Base-by-base conservation (phyloP, 2,888 invertebrate genomes). In the Pandemis cinnamomeana region DNA sequence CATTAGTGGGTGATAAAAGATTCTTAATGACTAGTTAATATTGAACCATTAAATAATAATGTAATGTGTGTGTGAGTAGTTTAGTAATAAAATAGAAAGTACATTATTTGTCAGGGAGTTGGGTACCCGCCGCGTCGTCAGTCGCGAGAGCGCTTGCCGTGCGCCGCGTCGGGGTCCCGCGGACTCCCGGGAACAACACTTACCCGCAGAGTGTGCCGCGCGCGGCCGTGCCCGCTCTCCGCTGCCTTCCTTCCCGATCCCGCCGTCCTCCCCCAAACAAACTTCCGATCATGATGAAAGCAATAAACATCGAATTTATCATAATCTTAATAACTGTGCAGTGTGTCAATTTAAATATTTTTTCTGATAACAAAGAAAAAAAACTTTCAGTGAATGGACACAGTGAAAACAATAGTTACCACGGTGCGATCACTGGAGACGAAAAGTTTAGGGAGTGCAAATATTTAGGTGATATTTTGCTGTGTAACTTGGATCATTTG, bases 171-270 rank as follows among this genome's bases (percentile, higher is more conserved):
- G 67, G 53, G 42, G 0, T 41, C 11, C 71, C 71, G 20, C 48
- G 48, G 13, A 51, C 78, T 78, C 77, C 75, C 66, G 77, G 78
- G 78, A 77, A 75, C 83, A 27, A 86, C 91, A 90, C 87, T 91
- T 84, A 85, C 85, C 85, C 85, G 84, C 82, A 82, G 88, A 81
- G 85, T 84, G 82, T 87, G 83, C 75, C 82, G 87, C 78, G 88
- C 80, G 80, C 86, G 90, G 91, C 87, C 86, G 91, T 88, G 88
- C 82, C 78, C 13, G 53, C n/a, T 15, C n/a, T 5, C 53, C 53
- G 53, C 6, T 11, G 11, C 7, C 44, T 2, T 36, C 46, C 46
- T 11, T 46, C 46, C 46, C 46, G 78, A 81, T 78, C 80, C 77
- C 78, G 75, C 76, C 76, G 70, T 75, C 73, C 78, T 79, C 79